Evolutionary conservation across 2,888 invertebrate genomes (phyloP).

Genomic region (Ypsolopha sequella): DNA sequence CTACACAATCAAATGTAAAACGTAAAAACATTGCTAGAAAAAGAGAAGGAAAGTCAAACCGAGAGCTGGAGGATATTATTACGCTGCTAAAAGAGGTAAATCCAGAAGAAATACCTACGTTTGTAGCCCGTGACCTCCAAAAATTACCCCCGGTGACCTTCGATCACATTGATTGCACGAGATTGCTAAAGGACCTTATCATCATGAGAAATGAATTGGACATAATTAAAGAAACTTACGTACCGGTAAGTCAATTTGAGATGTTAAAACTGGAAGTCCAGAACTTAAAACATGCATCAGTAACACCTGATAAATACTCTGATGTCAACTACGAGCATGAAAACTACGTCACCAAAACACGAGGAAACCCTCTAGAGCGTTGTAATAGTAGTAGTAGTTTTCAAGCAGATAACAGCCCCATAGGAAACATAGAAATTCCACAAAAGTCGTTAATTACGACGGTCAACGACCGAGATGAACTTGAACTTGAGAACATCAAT

Average conservation of each 20-base stretch:
- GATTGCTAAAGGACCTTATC: constrained; percentile 8
- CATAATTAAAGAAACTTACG: constrained; percentile 5
- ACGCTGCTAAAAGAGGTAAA: constrained; percentile 4
- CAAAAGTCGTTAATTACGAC: no score
- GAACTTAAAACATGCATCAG: constrained; percentile 6
- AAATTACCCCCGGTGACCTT: constrained; percentile 12
- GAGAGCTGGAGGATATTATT: background rate
- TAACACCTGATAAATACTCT: no score
- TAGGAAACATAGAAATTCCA: no score
- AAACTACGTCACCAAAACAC: background rate
- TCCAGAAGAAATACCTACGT: constrained; percentile 10
- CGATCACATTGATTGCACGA: constrained; percentile 11
- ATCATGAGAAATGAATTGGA: constrained; percentile 6
- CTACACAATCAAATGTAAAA: no score
- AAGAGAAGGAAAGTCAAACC: background rate
- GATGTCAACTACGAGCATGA: background rate
- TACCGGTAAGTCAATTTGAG: constrained; percentile 4
- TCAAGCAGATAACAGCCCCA: no score
- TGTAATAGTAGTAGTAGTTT: background rate
- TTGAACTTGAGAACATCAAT: no score
- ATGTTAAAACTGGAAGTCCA: constrained; percentile 4
- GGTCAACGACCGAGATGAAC: no score
- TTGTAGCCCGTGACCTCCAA: constrained; percentile 10
- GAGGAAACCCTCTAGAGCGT: background rate
- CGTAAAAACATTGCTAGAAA: background rate